Base-by-base conservation (phyloP, 2,888 invertebrate species). In the Pachymerium ferrugineum region DNA sequence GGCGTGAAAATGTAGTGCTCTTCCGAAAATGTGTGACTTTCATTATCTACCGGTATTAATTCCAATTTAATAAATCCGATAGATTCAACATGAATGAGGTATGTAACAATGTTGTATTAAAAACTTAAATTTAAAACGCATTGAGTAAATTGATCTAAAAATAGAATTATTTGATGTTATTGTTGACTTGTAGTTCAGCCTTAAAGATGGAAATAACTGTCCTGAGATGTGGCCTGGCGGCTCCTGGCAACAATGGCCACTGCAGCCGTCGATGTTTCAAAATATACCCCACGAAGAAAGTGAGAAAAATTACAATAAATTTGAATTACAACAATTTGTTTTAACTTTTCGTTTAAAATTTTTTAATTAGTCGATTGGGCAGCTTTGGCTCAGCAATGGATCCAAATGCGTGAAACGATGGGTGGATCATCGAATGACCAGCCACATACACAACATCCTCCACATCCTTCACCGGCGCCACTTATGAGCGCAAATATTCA, bases 341-440 rank as follows among this genome's bases (percentile, higher is more conserved):
- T 75, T 80, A 81, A 1, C n/a, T n/a, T n/a, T n/a, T n/a, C n/a
- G n/a, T n/a, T n/a, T n/a, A n/a, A n/a, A n/a, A n/a, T n/a, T n/a
- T n/a, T n/a, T n/a, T n/a, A n/a, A n/a, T n/a, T 78, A 88, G 96
- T 97, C 75, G 97, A 97, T 83, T 97, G 97, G 97, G 97, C 96
- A 12, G 90, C 93, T 31, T 85, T 97, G 80, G 97, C 97, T 29
- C 95, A 97, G 81, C 96, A 97, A 87, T 97, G 97, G 97, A 97
- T 97, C 78, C 92, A 92, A 82, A 94, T 94, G 94, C 93, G 94
- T 81, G 92, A 92, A 80, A 88, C 90, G 22, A 74, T 72, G 33
- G 74, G 72, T 22, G 72, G 67, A 1, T 35, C 74, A 0, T 70
- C 70, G 10, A 74, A 76, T 4, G 72, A 74, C 47, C 86, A 88